Evolutionary conservation across 2,888 invertebrate species (phyloP).

Genomic region (Tillus elongatus): DNA sequence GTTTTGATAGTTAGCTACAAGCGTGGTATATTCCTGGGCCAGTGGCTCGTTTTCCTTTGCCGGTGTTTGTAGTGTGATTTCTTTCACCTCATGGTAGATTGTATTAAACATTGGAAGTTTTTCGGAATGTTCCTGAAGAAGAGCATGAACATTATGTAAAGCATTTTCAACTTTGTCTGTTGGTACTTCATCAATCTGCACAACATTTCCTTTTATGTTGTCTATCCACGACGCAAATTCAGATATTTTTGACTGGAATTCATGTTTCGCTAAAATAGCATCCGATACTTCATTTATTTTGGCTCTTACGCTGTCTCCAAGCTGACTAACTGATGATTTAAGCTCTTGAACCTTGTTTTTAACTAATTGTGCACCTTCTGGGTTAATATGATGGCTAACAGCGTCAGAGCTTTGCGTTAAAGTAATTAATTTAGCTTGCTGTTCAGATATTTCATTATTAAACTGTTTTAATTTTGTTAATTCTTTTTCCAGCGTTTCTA

Average conservation of each 20-base stretch:
- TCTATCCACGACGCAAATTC: conserved; percentile 76
- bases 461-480: conserved; percentile 68
- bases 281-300: conserved; percentile 75
- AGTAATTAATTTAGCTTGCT: conserved; percentile 72
- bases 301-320: conserved; percentile 67
- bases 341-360: conserved; percentile 66
- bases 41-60: conserved; percentile 65
- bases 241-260: conserved; percentile 68
- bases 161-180: conserved; percentile 73
- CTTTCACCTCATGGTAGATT: conserved; percentile 77
- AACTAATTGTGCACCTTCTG: conserved; percentile 64
- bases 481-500: conserved; percentile 68
- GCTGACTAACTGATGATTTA: conserved; percentile 61
- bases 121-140: conserved; percentile 77
- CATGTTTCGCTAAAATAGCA: conserved; percentile 71
- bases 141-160: conserved; percentile 67
- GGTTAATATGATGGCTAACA: conserved; percentile 65
- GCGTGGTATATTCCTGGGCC: conserved; percentile 64
- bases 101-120: conserved; percentile 68
- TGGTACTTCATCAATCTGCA: conserved; percentile 71
- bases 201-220: conserved; percentile 59
- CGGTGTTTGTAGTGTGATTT: conserved; percentile 59
- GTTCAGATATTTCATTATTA: conserved; percentile 76
- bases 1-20: conserved; percentile 69
- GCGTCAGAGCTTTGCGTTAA: conserved; percentile 73